Percentiles rank a stretch among this genome's conserved stretches.
Evolutionary conservation across 2,113 vertebrate species (phyloP).

Genomic region (Eira barbara): DNA sequence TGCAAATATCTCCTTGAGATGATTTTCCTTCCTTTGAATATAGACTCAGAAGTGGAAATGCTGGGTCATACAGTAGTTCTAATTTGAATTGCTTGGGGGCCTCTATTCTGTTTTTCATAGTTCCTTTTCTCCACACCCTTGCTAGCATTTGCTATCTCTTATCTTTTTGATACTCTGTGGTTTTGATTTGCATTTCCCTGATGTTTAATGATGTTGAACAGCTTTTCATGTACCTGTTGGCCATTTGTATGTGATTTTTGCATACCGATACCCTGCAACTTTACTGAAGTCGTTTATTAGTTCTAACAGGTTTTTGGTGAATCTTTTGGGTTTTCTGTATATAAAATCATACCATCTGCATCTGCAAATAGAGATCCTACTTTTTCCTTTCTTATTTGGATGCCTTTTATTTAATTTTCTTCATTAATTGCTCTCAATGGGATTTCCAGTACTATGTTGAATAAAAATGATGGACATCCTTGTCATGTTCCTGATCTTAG

Average conservation of each 20-base stretch:
- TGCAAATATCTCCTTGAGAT: background rate
- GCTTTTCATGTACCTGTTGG: background rate
- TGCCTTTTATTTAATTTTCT: background rate
- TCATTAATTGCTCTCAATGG: background rate
- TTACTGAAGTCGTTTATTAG: background rate
- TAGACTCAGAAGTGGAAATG: background rate
- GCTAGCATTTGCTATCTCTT: background rate
- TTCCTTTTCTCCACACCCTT: background rate
- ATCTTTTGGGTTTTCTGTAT: background rate
- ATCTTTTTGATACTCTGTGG: background rate
- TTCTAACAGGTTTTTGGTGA: background rate
- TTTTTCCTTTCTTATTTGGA: background rate
- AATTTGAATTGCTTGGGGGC: background rate
- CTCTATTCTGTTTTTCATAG: background rate
- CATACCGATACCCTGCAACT: background rate
- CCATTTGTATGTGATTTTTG: background rate
- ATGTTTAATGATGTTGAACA: background rate
- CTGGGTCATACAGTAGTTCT: background rate
- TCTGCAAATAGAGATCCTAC: background rate
- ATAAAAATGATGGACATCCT: background rate
- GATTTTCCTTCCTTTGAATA: background rate
- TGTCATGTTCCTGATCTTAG: background rate
- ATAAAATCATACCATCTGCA: background rate
- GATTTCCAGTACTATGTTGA: background rate
- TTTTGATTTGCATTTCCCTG: background rate